Percentiles rank a stretch among this genome's conserved stretches.
Conservation (phyloP, 2,888 invertebrate species). For the Diarsia rubi region DNA sequence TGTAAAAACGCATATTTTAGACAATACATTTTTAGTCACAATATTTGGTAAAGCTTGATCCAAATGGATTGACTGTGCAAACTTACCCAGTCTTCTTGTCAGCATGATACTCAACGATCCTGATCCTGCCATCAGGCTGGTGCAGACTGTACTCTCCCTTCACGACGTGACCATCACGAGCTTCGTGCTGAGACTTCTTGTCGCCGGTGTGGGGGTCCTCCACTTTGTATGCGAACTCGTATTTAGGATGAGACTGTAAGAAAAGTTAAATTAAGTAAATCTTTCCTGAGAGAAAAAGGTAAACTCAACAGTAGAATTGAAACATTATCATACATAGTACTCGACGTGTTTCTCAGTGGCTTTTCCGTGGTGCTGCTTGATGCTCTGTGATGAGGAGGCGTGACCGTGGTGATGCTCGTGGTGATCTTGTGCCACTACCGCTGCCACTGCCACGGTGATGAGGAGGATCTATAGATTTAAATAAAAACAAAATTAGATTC, state of each 20-base stretch:
- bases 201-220: constrained; percentile 89
- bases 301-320: no score
- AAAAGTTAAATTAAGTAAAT: not conserved
- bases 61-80: no score
- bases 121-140: constrained; percentile 81
- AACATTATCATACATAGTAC: constrained; percentile 50
- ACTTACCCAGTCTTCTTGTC: constrained; percentile 60
- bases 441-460: constrained; percentile 27
- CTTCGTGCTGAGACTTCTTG: constrained; percentile 88
- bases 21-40: no score
- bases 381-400: constrained; percentile 75
- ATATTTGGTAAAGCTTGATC: no score
- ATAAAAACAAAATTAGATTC: not conserved
- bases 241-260: constrained; percentile 84
- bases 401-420: constrained; percentile 66
- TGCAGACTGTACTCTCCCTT: constrained; percentile 89
- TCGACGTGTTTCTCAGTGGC: constrained; percentile 59
- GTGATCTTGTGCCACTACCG: constrained; percentile 48
- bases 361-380: constrained; percentile 70
- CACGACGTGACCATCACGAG: constrained; percentile 90
- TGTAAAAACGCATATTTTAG: not conserved
- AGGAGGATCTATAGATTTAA: constrained; percentile 31
- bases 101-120: constrained; percentile 67
- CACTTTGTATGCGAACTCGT: constrained; percentile 88
- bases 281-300: no score